Evolutionary conservation across 2,113 vertebrate species (phyloP).

Genomic region (Lucifuga dentata): DNA sequence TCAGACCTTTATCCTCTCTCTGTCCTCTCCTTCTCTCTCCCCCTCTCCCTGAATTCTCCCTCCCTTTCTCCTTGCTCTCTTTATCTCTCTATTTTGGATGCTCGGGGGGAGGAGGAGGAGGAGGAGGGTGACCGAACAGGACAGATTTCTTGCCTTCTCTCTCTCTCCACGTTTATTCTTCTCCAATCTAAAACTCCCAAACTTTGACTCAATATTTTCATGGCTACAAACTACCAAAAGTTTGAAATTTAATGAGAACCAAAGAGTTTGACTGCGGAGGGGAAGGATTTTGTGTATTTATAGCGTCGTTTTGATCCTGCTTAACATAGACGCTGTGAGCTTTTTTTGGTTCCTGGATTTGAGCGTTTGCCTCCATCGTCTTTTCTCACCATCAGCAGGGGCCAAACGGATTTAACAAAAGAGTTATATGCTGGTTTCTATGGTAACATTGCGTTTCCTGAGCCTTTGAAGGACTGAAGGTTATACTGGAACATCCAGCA

Average conservation of each 20-base stretch:
- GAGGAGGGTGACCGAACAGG: slow-evolving; percentile 35
- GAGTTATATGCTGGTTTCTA: slow-evolving; percentile 65
- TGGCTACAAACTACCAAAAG: slow-evolving; percentile 1
- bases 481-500: slow-evolving; percentile 52
- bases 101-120: slow-evolving; percentile 51
- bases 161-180: slow-evolving; percentile 18
- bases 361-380: slow-evolving; percentile 26
- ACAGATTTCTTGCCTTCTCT: no score
- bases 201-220: slow-evolving; percentile 14
- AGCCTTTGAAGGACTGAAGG: slow-evolving; percentile 58
- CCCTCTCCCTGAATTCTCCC: slow-evolving; percentile 11
- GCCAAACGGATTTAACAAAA: slow-evolving; percentile 55
- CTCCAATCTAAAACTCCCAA: slow-evolving; percentile 24
- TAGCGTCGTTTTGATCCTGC: slow-evolving; percentile 53
- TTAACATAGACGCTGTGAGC: slow-evolving; percentile 12
- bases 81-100: slow-evolving; percentile 66
- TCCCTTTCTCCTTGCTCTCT: slow-evolving; percentile 18
- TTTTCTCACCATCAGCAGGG: slow-evolving; percentile 41
- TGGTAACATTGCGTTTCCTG: slow-evolving; percentile 53
- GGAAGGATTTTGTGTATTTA: slow-evolving; percentile 53
- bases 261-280: slow-evolving; percentile 1
- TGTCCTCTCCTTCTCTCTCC: background rate
- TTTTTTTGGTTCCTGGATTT: slow-evolving; percentile 30
- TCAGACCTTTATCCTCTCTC: slow-evolving; percentile 12
- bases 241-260: background rate